phyloP scores from a whole-genome alignment of 2,888 invertebrate genomes.

The Cartodere bifasciata region DNA sequence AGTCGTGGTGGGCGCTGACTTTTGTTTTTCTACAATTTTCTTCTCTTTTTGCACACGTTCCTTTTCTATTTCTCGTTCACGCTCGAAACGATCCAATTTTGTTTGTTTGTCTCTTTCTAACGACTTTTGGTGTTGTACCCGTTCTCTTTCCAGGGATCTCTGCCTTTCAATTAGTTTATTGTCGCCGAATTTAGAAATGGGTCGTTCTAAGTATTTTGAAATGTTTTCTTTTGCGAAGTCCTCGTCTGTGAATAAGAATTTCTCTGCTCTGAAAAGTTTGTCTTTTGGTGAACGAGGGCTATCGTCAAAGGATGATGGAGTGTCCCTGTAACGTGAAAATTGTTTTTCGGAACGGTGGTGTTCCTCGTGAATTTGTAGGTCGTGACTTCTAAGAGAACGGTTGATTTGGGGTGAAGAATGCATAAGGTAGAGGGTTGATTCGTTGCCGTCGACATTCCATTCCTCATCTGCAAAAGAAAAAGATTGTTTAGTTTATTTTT shows the following conservation, averaged over 20 bases:
- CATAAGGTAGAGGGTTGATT: slow-evolving; percentile 45
- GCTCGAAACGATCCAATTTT: no score
- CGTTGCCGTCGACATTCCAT: slow-evolving; percentile 53
- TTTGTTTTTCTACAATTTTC: no score
- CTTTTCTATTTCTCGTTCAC: no score
- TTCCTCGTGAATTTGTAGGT: slow-evolving; percentile 9
- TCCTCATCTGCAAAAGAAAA: slow-evolving; percentile 55
- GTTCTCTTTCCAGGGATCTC: slow-evolving; percentile 19
- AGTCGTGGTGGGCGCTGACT: no score
- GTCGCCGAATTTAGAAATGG: slow-evolving; percentile 22
- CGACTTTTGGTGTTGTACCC: slow-evolving; percentile 10
- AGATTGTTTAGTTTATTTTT: no score
- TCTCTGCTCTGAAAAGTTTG: slow-evolving; percentile 20
- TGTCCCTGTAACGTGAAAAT: slow-evolving; percentile 2
- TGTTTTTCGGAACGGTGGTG: no score
- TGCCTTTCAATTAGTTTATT: slow-evolving; percentile 25
- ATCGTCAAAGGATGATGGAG: neutral
- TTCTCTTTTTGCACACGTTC: no score
- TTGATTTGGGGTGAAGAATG: slow-evolving; percentile 39
- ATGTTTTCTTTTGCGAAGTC: slow-evolving; percentile 13
- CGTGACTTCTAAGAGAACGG: no score
- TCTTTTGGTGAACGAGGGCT: slow-evolving; percentile 23
- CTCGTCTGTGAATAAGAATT: slow-evolving; percentile 2
- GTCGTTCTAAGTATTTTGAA: slow-evolving; percentile 25
- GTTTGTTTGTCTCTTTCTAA: slow-evolving; percentile 7